phyloP scores from a whole-genome alignment of 2,797 vertebrate species.

The Serranus cabrilla region DNA sequence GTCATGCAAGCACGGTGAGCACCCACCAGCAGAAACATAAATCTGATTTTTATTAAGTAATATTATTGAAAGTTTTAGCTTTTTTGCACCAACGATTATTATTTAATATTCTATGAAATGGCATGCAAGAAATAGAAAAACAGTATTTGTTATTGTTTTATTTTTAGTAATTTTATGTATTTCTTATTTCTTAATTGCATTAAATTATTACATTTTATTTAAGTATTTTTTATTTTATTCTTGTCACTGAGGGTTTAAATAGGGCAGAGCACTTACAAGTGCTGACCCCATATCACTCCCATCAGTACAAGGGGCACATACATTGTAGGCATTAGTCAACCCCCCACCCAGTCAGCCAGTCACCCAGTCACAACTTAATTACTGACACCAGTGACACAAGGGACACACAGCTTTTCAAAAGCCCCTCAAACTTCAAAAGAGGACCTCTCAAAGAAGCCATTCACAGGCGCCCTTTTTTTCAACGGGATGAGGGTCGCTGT shows the following conservation, averaged over 20 bases:
- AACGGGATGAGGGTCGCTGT: constrained; percentile 38
- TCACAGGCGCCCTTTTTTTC: constrained; percentile 53
- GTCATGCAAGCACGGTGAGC: no score
- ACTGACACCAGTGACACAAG: constrained; percentile 65
- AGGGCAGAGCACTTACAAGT: neutral
- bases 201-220: neutral
- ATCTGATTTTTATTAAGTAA: no score
- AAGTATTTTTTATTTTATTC: neutral
- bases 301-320: constrained; percentile 71
- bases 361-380: constrained; percentile 72
- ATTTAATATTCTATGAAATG: no score
- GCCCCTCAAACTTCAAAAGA: constrained; percentile 72
- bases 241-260: constrained; percentile 4
- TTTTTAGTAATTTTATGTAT: neutral
- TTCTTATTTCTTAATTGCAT: neutral
- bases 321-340: constrained; percentile 64
- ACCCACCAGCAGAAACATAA: no score
- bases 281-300: constrained; percentile 32
- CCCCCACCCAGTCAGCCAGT: constrained; percentile 20
- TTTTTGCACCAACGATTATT: no score
- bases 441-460: constrained; percentile 72
- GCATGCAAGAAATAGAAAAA: no score
- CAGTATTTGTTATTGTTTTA: no score
- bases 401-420: constrained; percentile 62
- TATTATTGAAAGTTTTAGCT: no score